Percentiles rank a stretch among this genome's conserved stretches.
Conservation (phyloP, 2,113 vertebrate species). For the Ptilorrhoa leucosticta region DNA sequence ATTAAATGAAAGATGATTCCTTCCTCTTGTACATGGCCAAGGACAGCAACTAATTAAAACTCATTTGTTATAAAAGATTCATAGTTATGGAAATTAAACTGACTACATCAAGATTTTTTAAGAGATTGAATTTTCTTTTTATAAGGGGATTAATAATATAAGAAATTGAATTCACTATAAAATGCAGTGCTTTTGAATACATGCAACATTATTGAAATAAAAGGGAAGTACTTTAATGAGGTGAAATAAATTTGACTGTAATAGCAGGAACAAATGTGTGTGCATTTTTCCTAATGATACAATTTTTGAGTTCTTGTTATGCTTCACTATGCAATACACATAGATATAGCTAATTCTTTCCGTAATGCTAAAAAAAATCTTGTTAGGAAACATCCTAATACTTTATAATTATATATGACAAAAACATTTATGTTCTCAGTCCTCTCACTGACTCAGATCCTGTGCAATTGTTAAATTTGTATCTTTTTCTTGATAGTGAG, state of each 20-base stretch:
- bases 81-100: conserved; percentile 52
- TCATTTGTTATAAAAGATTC: conserved; percentile 45
- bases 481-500: background rate
- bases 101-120: conserved; percentile 36
- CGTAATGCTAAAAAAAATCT: background rate
- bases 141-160: conserved; percentile 30
- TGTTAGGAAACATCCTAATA: background rate
- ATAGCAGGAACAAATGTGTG: background rate
- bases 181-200: background rate
- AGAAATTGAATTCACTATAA: conserved; percentile 25
- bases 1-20: conserved; percentile 7
- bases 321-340: background rate
- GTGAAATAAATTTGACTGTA: background rate
- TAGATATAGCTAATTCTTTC: background rate
- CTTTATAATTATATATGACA: background rate
- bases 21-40: background rate
- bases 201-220: background rate
- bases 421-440: background rate
- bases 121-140: conserved; percentile 35
- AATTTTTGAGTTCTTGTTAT: background rate
- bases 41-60: conserved; percentile 54
- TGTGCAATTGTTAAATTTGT: background rate
- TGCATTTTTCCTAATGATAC: background rate
- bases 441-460: background rate
- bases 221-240: background rate